Evolutionary conservation across 2,797 vertebrate genomes (phyloP).

Genomic region (Neosilurus mollespiculum): DNA sequence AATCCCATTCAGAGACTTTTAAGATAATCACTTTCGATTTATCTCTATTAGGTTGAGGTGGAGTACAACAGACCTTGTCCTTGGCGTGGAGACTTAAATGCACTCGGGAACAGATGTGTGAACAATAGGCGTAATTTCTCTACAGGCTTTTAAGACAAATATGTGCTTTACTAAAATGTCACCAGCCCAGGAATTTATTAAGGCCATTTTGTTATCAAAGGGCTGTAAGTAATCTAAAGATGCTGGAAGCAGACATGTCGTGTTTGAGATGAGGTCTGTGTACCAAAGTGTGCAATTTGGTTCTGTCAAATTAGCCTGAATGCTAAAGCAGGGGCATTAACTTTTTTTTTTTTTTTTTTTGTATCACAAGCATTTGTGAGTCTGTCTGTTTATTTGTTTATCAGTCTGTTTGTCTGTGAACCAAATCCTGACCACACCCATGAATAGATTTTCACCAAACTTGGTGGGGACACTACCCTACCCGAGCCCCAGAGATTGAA

Average conservation of each 20-base stretch:
- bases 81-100: neutral
- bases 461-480: no score
- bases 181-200: neutral
- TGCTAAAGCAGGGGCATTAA: neutral
- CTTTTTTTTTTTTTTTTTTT: no score
- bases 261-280: neutral
- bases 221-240: neutral
- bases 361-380: no score
- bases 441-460: no score
- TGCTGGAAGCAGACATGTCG: neutral
- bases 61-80: neutral
- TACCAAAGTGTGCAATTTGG: neutral
- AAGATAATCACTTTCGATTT: slow-evolving; percentile 37
- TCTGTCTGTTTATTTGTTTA: no score
- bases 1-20: slow-evolving; percentile 14
- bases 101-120: neutral
- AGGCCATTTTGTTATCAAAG: neutral
- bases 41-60: slow-evolving; percentile 14
- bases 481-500: no score
- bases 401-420: no score
- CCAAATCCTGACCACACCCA: no score
- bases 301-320: neutral
- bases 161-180: neutral
- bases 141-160: neutral
- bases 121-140: neutral